Conservation (phyloP, 2,888 invertebrate species). For the Schrankia costaestrigalis region DNA sequence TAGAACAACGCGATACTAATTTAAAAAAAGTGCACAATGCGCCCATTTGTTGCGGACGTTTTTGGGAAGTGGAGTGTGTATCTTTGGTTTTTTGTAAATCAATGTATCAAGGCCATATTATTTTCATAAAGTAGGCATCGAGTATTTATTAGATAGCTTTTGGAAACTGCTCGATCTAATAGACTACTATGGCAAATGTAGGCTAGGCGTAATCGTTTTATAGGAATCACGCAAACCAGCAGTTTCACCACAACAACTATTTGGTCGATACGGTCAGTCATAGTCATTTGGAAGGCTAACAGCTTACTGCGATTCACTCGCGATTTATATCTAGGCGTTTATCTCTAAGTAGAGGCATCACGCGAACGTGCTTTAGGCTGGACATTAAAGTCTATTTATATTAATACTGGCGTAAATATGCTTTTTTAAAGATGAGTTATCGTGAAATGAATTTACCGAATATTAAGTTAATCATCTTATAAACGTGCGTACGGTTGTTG, state of each 20-base stretch:
- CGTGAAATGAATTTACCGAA: too few relatives aligned
- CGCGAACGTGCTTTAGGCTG: constrained; percentile 19
- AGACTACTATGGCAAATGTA: constrained; percentile 13
- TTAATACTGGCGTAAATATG: too few relatives aligned
- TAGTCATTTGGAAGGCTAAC: constrained; percentile 37
- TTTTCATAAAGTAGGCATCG: background rate
- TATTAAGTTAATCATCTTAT: too few relatives aligned
- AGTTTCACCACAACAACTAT: constrained; percentile 36
- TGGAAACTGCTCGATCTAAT: background rate
- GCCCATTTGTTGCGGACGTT: too few relatives aligned
- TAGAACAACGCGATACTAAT: too few relatives aligned
- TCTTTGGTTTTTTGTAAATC: too few relatives aligned
- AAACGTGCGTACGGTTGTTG: too few relatives aligned
- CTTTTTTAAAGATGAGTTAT: too few relatives aligned
- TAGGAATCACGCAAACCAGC: constrained; percentile 47
- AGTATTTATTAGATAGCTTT: background rate
- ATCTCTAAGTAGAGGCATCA: constrained; percentile 30
- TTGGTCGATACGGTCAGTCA: constrained; percentile 41
- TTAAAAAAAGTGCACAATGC: too few relatives aligned
- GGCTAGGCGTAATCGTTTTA: constrained; percentile 21
- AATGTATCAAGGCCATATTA: too few relatives aligned
- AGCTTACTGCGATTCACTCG: constrained; percentile 25
- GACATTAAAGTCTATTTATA: too few relatives aligned
- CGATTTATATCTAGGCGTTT: constrained; percentile 36
- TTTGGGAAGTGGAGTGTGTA: too few relatives aligned